Evolutionary conservation across 2,888 invertebrate species (phyloP).

Genomic region (Pseudoips prasinana): DNA sequence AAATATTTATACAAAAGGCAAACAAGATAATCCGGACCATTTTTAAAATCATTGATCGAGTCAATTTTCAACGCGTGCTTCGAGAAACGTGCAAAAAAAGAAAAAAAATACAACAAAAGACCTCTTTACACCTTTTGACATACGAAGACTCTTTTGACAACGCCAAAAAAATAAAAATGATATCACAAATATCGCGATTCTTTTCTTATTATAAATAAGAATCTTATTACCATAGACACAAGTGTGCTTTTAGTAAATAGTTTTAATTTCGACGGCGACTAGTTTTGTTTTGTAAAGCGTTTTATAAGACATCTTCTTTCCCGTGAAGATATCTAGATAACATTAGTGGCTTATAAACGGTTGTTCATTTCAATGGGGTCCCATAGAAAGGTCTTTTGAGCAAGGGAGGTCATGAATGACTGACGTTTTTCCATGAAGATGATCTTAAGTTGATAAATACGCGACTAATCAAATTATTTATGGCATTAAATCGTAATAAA

Average conservation of each 20-base stretch:
- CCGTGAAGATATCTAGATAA: conserved; percentile 72
- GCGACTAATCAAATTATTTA: conserved; percentile 81
- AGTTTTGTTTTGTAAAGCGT: conserved; percentile 32
- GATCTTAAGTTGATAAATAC: conserved; percentile 78
- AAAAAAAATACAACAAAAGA: conserved; percentile 47
- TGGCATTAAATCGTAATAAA: conserved; percentile 76
- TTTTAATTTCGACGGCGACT: conserved; percentile 5
- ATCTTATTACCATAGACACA: conserved; percentile 8
- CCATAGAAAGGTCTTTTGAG: conserved; percentile 40
- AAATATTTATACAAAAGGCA: conserved; percentile 37
- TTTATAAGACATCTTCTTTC: conserved; percentile 62
- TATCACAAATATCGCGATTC: conserved; percentile 44
- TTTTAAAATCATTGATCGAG: conserved; percentile 34
- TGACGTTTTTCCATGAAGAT: conserved; percentile 76
- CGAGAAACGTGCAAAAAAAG: conserved; percentile 53
- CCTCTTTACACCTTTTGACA: conserved; percentile 62
- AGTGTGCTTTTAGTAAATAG: conserved; percentile 2
- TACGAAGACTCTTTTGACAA: conserved; percentile 40
- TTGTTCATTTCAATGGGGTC: conserved; percentile 57
- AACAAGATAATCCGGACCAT: conserved; percentile 36
- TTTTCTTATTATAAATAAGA: neutral
- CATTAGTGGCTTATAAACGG: conserved; percentile 80
- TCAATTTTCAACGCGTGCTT: conserved; percentile 71
- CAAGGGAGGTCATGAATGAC: conserved; percentile 52
- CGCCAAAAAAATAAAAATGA: conserved; percentile 57